Evolutionary conservation across 2,888 invertebrate genomes (phyloP).

Genomic region (Smittia aterrima): DNA sequence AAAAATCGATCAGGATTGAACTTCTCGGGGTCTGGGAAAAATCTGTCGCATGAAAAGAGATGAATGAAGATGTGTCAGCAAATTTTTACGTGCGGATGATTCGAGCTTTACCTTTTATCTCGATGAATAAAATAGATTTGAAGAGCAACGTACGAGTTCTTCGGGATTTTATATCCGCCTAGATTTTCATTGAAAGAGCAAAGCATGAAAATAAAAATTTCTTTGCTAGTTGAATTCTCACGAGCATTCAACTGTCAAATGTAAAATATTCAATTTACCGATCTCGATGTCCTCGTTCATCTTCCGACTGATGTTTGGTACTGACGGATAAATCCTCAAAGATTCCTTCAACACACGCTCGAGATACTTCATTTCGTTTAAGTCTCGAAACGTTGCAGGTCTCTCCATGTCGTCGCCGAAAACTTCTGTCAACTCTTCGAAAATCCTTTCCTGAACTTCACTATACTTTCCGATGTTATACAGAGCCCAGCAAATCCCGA

Average conservation of each 20-base stretch:
- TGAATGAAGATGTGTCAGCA: neutral
- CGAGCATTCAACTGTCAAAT: slow-evolving; percentile 1
- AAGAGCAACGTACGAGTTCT: neutral
- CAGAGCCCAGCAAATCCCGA: slow-evolving; percentile 50
- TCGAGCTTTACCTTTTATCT: slow-evolving; percentile 6
- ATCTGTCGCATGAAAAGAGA: neutral
- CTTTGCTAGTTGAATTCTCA: slow-evolving; percentile 22
- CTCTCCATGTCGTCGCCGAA: slow-evolving; percentile 42
- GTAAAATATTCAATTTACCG: too few species aligned
- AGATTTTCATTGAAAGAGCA: neutral
- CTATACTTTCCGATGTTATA: slow-evolving; percentile 50
- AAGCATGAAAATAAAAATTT: slow-evolving; percentile 1
- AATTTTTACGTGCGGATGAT: neutral
- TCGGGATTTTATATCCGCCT: slow-evolving; percentile 32
- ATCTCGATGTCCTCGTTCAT: slow-evolving; percentile 47
- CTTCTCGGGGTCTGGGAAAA: slow-evolving; percentile 18
- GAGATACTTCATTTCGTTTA: slow-evolving; percentile 50
- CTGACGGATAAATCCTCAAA: slow-evolving; percentile 50
- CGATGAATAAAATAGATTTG: slow-evolving; percentile 23
- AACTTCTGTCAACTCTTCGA: neutral
- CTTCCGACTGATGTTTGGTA: slow-evolving; percentile 49
- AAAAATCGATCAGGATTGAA: slow-evolving; percentile 36
- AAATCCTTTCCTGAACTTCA: slow-evolving; percentile 47
- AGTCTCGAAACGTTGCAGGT: slow-evolving; percentile 47
- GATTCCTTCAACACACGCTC: slow-evolving; percentile 49